Percentiles rank a stretch among this genome's conserved stretches.
phyloP scores from a whole-genome alignment of 2,113 vertebrate species.

The Gavialis gangeticus region DNA sequence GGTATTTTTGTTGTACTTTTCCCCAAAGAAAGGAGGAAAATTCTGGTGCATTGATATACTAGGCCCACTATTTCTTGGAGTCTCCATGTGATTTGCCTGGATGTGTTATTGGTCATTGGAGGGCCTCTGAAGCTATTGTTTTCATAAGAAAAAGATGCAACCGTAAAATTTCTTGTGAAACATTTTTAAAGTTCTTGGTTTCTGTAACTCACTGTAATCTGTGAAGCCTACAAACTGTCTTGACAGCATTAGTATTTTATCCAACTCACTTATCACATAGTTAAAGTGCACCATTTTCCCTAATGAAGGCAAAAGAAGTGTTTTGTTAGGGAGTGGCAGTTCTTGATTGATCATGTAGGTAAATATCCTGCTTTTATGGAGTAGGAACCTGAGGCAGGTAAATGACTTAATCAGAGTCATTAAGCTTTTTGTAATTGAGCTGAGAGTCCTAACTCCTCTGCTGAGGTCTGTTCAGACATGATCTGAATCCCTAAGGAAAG shows the following conservation, averaged over 20 bases:
- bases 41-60: not conserved
- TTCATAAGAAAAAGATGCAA: not conserved
- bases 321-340: not conserved
- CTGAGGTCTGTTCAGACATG: not conserved
- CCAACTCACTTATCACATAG: not conserved
- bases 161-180: not conserved
- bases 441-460: not conserved
- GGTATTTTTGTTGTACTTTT: no score
- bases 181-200: not conserved
- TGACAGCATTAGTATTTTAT: not conserved
- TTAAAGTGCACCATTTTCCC: not conserved
- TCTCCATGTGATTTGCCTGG: not conserved
- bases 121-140: no score
- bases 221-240: not conserved
- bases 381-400: not conserved
- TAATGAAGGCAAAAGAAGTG: no score
- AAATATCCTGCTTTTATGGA: rapidly evolving
- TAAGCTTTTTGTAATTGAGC: not conserved
- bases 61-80: not conserved
- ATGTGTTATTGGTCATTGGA: not conserved
- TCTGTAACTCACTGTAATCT: not conserved
- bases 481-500: not conserved
- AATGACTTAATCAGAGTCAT: not conserved
- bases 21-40: not conserved
- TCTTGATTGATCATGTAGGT: not conserved